Percentiles rank a stretch among this genome's conserved stretches.
phyloP scores from a whole-genome alignment of 2,888 invertebrate species.

The Cantharis nigra region DNA sequence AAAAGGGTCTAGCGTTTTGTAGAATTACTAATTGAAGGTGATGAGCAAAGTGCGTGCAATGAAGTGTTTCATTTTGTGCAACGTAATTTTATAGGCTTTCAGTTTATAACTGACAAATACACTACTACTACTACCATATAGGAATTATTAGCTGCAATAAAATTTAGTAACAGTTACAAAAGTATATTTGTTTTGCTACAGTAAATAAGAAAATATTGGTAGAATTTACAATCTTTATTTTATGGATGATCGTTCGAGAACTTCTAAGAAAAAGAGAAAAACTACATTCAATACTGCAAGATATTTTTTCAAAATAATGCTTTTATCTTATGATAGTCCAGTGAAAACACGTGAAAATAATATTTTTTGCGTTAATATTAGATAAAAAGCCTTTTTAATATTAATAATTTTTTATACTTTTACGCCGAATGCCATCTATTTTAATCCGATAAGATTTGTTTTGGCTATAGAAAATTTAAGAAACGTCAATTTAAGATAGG shows the following conservation, averaged over 20 bases:
- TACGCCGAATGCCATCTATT: no score
- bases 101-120: not conserved
- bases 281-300: no score
- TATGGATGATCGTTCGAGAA: not conserved
- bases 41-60: not conserved
- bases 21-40: conserved; percentile 1
- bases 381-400: no score
- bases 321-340: no score
- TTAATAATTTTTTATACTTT: no score
- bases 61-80: not conserved
- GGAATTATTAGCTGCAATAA: not conserved
- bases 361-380: no score
- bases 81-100: not conserved
- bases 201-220: not conserved
- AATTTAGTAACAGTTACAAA: not conserved
- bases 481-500: no score
- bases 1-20: not conserved
- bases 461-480: no score
- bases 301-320: no score
- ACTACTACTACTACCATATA: not conserved
- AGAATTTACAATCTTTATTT: not conserved
- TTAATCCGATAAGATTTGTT: no score
- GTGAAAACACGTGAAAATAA: no score
- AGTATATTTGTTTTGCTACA: not conserved
- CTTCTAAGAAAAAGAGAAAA: not conserved